phyloP scores from a whole-genome alignment of 2,113 vertebrate genomes.

The Tupaia tana region DNA sequence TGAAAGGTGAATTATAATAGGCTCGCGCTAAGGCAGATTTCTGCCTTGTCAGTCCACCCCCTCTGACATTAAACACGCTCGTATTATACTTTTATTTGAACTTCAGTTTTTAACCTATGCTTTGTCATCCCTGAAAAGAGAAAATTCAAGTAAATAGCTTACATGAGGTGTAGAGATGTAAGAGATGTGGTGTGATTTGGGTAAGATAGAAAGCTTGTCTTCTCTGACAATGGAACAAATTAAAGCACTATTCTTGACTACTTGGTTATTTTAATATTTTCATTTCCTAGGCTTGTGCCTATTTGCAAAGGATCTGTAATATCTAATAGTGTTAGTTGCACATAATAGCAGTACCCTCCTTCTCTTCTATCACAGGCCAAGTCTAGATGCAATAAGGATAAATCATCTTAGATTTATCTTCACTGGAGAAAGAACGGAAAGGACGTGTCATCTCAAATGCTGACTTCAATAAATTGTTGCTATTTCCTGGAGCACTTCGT shows the following conservation, averaged over 20 bases:
- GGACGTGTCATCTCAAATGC: not conserved
- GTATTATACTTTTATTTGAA: not conserved
- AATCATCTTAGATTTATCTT: slow-evolving; percentile 29
- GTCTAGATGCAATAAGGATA: not conserved
- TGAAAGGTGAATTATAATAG: slow-evolving; percentile 24
- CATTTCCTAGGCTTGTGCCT: not conserved
- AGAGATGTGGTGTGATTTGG: not conserved
- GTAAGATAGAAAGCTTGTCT: not conserved
- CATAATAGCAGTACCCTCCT: not conserved
- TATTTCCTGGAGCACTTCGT: not conserved
- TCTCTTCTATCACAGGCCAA: not conserved
- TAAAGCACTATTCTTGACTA: not conserved
- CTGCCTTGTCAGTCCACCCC: not conserved
- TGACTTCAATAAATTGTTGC: not conserved
- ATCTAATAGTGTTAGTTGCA: not conserved
- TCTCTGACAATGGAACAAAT: not conserved
- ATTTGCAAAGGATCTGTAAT: not conserved
- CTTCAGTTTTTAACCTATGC: not conserved
- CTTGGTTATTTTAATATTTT: not conserved
- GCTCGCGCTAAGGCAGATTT: not conserved
- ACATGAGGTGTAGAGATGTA: not conserved
- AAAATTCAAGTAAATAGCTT: not conserved
- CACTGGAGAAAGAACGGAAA: not conserved
- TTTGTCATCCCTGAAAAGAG: slow-evolving; percentile 27
- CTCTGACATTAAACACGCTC: not conserved